A percentile compares a stretch with the other conserved stretches of the same genome.
These are phyloP conservation scores for Hippopotamyrus pictus DNA, from an alignment of 2,797 vertebrate species.

Conservation along the genomic window DNA sequence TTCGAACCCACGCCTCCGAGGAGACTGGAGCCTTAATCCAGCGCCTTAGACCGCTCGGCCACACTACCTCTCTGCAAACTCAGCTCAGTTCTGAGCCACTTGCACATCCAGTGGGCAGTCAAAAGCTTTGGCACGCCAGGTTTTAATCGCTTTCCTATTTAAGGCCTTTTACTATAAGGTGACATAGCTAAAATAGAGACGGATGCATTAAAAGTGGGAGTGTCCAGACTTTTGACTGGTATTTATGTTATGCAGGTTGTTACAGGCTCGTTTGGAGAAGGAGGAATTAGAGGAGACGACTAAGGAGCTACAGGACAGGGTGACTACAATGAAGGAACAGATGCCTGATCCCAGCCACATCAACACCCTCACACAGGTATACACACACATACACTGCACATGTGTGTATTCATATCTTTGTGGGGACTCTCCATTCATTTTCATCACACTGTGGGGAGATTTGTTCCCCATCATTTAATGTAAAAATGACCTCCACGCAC, in stretches of 20 bases:
- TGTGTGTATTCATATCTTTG: not conserved
- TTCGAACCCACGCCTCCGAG: slow-evolving; percentile 15
- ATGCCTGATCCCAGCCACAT: slow-evolving; percentile 53
- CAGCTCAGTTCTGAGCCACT: too few relatives aligned
- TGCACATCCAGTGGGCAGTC: not conserved
- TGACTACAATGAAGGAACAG: slow-evolving; percentile 62
- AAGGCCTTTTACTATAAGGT: not conserved
- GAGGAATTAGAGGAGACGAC: slow-evolving; percentile 88
- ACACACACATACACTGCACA: not conserved
- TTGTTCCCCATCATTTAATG: not conserved
- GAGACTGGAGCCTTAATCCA: slow-evolving; percentile 33
- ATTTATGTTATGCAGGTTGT: slow-evolving; percentile 60
- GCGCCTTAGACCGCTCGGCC: slow-evolving; percentile 31
- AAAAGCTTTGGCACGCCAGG: too few relatives aligned
- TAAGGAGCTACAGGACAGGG: slow-evolving; percentile 68
- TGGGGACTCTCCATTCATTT: not conserved
- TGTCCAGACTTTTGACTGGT: not conserved
- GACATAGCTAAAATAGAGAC: not conserved
- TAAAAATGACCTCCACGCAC: slow-evolving; percentile 33
- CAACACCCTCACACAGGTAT: slow-evolving; percentile 71
- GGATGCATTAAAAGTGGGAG: not conserved
- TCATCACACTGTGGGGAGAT: not conserved
- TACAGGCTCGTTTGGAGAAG: slow-evolving; percentile 82
- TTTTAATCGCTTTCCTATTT: too few relatives aligned
- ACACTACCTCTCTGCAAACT: not conserved